A percentile compares a stretch with the other conserved stretches of the same genome.
Conservation (phyloP, 1,140 invertebrate species). For the Sarcophaga peregrina region DNA sequence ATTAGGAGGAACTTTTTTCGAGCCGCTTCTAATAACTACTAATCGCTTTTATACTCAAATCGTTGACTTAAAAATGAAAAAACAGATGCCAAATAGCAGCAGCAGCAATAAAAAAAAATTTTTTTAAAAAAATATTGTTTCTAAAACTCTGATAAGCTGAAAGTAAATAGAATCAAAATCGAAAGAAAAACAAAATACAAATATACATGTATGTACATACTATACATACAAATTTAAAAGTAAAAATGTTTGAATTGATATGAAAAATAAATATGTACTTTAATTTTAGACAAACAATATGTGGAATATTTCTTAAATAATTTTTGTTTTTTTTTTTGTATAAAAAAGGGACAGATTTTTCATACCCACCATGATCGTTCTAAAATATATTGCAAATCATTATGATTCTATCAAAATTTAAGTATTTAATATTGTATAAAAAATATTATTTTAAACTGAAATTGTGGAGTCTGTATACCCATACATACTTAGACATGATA, state of each 20-base stretch:
- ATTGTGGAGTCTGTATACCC: too few species aligned
- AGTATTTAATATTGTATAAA: too few species aligned
- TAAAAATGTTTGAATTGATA: background rate
- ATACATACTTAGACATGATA: too few species aligned
- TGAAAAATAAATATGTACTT: conserved; percentile 13
- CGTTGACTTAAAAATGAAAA: background rate
- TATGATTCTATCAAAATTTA: background rate
- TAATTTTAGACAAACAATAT: background rate
- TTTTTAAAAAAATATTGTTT: background rate
- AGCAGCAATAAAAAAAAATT: background rate
- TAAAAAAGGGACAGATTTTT: background rate
- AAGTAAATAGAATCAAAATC: background rate
- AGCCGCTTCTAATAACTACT: conserved; percentile 12
- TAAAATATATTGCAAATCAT: background rate
- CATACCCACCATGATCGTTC: background rate
- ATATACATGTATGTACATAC: background rate
- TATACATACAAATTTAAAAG: background rate
- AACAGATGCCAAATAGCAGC: background rate
- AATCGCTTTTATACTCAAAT: background rate
- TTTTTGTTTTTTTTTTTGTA: background rate
- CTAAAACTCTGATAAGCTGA: conserved; percentile 3
- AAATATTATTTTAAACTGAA: too few species aligned
- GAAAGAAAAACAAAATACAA: background rate
- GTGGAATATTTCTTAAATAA: background rate
- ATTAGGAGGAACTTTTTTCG: background rate